Base-by-base conservation (phyloP, 2,113 vertebrate species). In the Phylloscopus whistleri region DNA sequence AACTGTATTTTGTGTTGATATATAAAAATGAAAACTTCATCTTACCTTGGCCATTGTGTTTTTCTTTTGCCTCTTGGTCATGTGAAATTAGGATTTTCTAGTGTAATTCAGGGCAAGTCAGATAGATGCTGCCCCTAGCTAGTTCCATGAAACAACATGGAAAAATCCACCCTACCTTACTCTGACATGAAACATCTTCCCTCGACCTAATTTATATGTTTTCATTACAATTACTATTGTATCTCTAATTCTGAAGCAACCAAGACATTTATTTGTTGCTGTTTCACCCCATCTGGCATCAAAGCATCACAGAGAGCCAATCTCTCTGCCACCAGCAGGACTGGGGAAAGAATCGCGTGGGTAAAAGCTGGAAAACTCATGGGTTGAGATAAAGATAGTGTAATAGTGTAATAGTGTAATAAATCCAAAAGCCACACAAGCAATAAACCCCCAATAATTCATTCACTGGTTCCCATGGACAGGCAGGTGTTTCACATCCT, bases 301-400 rank as follows among this genome's bases (percentile, higher is more conserved):
- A 55, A 41, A 30, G 26, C 35, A 66, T 37, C 30, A n/a, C 19
- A 55, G 28, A 21, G 4, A 48, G 28, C 18, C 19, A 11, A 23
- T 62, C 0, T 0, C 5, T 41, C 2, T 1, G 16, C 12, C 35
- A 43, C 30, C 14, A 43, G 24, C 35, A 30, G 26, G 26, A 53
- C 8, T 33, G 19, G 23, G 16, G 30, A 49, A 28, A 49, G 9
- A 49, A 72, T 18, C 0, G 1, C 9, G 17, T 6, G 9, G 5
- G 6, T 48, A 31, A 79, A 64, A 64, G 21, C 3, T 72, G 43
- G 24, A 56, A 56, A 64, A 35, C 35, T 16, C 12, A 26, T 31
- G 20, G 23, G 11, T 15, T 72, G 58, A 31, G 21, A 35, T 22
- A 56, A 56, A 49, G 11, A 35, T 5, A 31, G 9, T 14, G 19